These are phyloP conservation scores for Hydropsyche tenuis DNA, from an alignment of 1,140 invertebrate species.

Conservation along the genomic window DNA sequence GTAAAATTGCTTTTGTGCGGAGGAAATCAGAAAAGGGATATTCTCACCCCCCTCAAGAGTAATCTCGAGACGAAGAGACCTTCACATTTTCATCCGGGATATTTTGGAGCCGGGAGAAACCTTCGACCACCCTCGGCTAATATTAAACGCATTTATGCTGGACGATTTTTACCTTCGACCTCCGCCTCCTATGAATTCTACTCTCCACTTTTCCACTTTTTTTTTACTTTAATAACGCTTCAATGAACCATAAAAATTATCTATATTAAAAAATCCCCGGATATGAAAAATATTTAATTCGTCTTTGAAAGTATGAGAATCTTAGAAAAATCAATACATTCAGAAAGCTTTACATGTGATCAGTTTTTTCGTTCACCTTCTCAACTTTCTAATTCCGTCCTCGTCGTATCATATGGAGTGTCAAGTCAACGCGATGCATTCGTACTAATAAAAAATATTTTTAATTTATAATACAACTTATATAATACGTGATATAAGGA, in stretches of 20 bases:
- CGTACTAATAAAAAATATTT: too few relatives aligned
- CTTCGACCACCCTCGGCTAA: constrained; percentile 21
- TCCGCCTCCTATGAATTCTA: neutral
- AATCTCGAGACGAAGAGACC: constrained; percentile 30
- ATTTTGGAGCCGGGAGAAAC: neutral
- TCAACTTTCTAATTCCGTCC: constrained; percentile 16
- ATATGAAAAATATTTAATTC: too few relatives aligned
- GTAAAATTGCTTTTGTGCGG: constrained; percentile 30
- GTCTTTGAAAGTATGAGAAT: too few relatives aligned
- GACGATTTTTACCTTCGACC: constrained; percentile 34
- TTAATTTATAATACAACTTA: too few relatives aligned
- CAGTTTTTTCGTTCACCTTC: neutral
- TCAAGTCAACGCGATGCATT: too few relatives aligned
- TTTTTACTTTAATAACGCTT: neutral
- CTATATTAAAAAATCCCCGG: too few relatives aligned
- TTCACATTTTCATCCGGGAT: constrained; percentile 34
- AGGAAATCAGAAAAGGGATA: constrained; percentile 39
- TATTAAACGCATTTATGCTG: constrained; percentile 36
- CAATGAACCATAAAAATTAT: too few relatives aligned
- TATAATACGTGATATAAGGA: too few relatives aligned
- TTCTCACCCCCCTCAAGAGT: constrained; percentile 28
- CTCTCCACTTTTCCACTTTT: neutral
- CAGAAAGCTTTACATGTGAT: too few relatives aligned
- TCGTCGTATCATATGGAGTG: neutral
- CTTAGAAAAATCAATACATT: too few relatives aligned